Conservation (phyloP, 2,797 vertebrate genomes). For the Gephyroberyx darwinii region DNA sequence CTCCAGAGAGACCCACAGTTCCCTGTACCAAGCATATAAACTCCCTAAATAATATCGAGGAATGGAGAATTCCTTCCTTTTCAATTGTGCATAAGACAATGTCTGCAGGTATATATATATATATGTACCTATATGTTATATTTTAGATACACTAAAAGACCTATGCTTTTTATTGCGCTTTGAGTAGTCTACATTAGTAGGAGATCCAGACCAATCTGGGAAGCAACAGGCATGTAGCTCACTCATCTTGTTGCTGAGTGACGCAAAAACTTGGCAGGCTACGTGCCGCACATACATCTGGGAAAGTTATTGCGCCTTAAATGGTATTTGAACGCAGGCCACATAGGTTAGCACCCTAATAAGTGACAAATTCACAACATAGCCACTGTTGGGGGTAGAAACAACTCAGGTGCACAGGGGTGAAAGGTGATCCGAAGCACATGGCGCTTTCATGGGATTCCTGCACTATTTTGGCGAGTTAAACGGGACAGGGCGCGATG, state of each 20-base stretch:
- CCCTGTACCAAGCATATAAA: no score
- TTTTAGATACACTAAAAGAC: slow-evolving; percentile 57
- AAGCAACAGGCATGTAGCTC: slow-evolving; percentile 52
- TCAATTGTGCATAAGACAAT: slow-evolving; percentile 33
- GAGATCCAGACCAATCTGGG: slow-evolving; percentile 42
- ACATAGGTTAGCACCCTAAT: slow-evolving; percentile 31
- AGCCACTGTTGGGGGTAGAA: slow-evolving; percentile 67
- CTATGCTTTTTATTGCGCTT: slow-evolving; percentile 57
- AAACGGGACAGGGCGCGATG: slow-evolving; percentile 64
- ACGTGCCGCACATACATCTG: slow-evolving; percentile 42
- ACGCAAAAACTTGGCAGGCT: slow-evolving; percentile 65
- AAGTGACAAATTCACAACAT: slow-evolving; percentile 71
- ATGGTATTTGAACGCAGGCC: slow-evolving; percentile 53
- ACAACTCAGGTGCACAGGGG: slow-evolving; percentile 72
- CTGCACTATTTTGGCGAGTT: slow-evolving; percentile 75
- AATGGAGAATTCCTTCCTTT: slow-evolving; percentile 7
- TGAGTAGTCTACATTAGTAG: slow-evolving; percentile 68
- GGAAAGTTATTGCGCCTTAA: slow-evolving; percentile 68
- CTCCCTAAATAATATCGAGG: background rate
- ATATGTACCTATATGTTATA: background rate
- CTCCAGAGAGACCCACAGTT: background rate
- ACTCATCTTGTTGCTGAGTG: slow-evolving; percentile 58
- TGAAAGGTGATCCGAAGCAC: slow-evolving; percentile 70
- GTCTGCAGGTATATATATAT: slow-evolving; percentile 22
- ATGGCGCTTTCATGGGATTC: slow-evolving; percentile 67